Evolutionary conservation across 2,888 invertebrate species (phyloP).

Genomic region (Apamea epomidion): DNA sequence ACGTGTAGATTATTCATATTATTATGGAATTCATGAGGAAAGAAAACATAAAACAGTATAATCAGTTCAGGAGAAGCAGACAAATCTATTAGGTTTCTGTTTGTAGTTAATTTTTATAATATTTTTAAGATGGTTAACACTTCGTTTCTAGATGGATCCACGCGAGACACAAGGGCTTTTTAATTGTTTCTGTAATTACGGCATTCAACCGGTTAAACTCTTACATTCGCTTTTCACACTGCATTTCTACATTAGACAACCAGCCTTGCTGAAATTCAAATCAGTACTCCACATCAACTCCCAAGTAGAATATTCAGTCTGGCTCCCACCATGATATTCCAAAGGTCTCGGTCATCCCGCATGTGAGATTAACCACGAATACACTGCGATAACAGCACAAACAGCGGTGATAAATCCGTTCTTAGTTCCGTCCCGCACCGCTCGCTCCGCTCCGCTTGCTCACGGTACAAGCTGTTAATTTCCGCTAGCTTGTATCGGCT

Average conservation of each 20-base stretch:
- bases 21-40: neutral
- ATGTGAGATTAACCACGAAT: constrained; percentile 60
- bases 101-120: neutral
- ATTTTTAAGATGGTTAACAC: neutral
- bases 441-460: constrained; percentile 74
- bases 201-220: neutral
- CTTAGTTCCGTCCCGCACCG: constrained; percentile 75
- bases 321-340: constrained; percentile 26
- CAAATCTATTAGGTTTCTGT: neutral
- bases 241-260: neutral
- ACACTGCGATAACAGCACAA: constrained; percentile 60
- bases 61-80: neutral
- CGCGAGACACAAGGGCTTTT: neutral
- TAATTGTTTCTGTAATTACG: neutral
- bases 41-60: neutral
- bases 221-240: neutral
- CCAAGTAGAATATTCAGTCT: constrained; percentile 49
- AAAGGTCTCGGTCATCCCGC: constrained; percentile 61
- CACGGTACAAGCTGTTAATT: constrained; percentile 87
- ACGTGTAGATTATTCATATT: neutral
- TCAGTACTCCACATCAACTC: constrained; percentile 2
- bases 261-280: constrained; percentile 19
- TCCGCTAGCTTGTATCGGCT: constrained; percentile 87
- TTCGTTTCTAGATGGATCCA: neutral
- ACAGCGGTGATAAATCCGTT: constrained; percentile 79